Evolutionary conservation across 2,113 vertebrate species (phyloP), one percentile per base, ranked within the genome.

Genomic region (Progne subis): DNA sequence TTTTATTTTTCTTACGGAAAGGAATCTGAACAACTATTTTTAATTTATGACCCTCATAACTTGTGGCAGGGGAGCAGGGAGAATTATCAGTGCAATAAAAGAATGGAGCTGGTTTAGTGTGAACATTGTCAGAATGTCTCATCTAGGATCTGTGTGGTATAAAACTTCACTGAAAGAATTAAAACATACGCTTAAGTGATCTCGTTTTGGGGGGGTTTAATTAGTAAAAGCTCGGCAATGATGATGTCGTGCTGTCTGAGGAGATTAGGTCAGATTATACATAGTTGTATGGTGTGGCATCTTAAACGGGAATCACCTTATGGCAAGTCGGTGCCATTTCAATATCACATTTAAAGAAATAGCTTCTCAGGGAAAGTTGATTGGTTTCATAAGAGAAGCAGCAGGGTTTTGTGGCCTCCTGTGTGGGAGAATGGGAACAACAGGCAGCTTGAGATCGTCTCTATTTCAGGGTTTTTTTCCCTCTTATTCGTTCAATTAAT

Each of bases 371-470:
- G 90, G 92, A 96, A 96, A 88, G 71, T 81, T 86, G 92, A 90
- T 95, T 83, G 92, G 93, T 93, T 97, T 97, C 94, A 95, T 95
- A 95, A 97, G 79, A 90, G 89, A 96, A 96, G 90, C 93, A 95
- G 95, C 92, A 78, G 93, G 94, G 85, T 90, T 92, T 96, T 96
- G 82, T 90, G 78, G 92, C 82, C 71, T 95, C 75, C 87, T 90
- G 47, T 86, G 85, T 92, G 72, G 71, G 41, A 93, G 57, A 90
- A 93, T 46, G 49, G 72, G 56, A 96, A 96, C 64, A 92, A 94
- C 5, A 9, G 85, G 72, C 92, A 86, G 75, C 43, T 68, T 81
- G 68, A 92, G 65, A 90, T 88, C 0, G 0, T 88, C 80, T 91
- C 91, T 24, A 6, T 89, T 95, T 89, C 44, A 44, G 18, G 16